These are phyloP conservation scores for Rutpela maculata DNA, from an alignment of 2,888 invertebrate genomes.

Conservation along the genomic window DNA sequence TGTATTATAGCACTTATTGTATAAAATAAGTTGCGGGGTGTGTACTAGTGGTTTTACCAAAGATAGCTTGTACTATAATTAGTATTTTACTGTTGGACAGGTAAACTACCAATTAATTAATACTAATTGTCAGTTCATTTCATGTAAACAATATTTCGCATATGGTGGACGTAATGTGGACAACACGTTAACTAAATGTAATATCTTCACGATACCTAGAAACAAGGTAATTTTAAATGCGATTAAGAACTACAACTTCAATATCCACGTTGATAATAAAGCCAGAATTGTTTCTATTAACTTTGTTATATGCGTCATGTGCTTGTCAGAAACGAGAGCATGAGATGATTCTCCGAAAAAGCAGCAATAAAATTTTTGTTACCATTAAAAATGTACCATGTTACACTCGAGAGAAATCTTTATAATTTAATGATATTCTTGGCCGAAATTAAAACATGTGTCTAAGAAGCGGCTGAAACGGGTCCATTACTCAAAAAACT, in stretches of 20 bases:
- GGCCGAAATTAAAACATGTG: conserved; percentile 42
- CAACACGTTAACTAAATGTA: neutral
- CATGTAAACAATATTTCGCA: neutral
- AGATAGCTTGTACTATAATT: too few species aligned
- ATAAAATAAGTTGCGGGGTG: too few species aligned
- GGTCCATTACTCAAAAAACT: conserved; percentile 33
- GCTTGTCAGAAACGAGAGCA: conserved; percentile 35
- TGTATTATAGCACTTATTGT: too few species aligned
- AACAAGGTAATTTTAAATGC: neutral
- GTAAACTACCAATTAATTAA: too few species aligned
- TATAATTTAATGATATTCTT: conserved; percentile 29
- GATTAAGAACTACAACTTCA: conserved; percentile 8
- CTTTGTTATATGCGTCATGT: neutral
- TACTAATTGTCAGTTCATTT: too few species aligned
- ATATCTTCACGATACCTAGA: neutral
- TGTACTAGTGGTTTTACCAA: too few species aligned
- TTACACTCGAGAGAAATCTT: conserved; percentile 49
- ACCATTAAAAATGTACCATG: conserved; percentile 51
- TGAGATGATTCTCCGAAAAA: conserved; percentile 43
- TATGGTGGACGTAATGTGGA: neutral
- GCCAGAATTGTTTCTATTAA: neutral
- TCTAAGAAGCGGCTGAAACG: conserved; percentile 20
- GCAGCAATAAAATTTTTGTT: conserved; percentile 47
- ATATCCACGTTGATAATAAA: conserved; percentile 13
- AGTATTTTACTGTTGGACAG: too few species aligned